phyloP scores from a whole-genome alignment of 2,113 vertebrate genomes.

The Brienomyrus brachyistius region DNA sequence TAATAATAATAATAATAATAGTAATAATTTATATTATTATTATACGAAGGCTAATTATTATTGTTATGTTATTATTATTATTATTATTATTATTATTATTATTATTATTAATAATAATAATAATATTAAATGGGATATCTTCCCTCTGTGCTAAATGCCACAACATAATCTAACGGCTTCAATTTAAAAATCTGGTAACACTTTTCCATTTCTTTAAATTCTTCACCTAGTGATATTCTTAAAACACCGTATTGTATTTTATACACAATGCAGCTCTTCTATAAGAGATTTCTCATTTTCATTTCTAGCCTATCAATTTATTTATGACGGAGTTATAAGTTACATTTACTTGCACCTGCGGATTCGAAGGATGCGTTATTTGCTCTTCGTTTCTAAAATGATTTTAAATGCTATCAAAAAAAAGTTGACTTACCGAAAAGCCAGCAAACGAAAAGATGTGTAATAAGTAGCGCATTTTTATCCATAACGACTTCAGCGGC shows the following conservation, averaged over 20 bases:
- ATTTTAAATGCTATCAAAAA: neutral
- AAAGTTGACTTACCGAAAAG: constrained; percentile 13
- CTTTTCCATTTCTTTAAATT: neutral
- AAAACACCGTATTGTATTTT: neutral
- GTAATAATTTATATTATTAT: too few relatives aligned
- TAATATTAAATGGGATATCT: neutral
- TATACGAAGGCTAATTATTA: too few relatives aligned
- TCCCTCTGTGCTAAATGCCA: neutral
- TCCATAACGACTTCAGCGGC: constrained; percentile 12
- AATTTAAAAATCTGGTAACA: neutral
- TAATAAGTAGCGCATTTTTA: constrained; percentile 11
- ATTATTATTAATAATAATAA: neutral
- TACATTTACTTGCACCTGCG: neutral
- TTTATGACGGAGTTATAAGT: neutral
- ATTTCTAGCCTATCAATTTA: neutral
- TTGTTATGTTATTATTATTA: too few relatives aligned
- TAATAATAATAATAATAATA: neutral
- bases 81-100: too few relatives aligned
- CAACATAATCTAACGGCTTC: neutral
- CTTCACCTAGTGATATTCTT: neutral
- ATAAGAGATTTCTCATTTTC: neutral
- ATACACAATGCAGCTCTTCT: neutral
- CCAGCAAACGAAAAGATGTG: neutral
- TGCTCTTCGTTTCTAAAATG: neutral
- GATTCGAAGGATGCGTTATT: neutral